These are phyloP conservation scores for Drosophila bifasciata DNA, from an alignment of 1,140 invertebrate species.

Conservation along the genomic window DNA sequence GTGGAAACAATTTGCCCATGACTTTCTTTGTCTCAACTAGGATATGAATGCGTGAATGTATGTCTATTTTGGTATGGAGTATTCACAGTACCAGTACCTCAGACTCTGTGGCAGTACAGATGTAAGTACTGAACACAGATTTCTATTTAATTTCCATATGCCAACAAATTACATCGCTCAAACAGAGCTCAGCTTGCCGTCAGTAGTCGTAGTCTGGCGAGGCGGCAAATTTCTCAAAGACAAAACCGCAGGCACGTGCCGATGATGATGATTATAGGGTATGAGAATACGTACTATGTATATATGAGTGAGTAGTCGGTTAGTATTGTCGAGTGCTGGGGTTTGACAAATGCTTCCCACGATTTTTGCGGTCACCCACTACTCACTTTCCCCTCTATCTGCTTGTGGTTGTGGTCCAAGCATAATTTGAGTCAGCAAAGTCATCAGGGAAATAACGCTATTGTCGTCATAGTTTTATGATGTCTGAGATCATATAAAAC, in stretches of 20 bases:
- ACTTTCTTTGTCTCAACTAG: too few species aligned
- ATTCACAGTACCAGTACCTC: too few species aligned
- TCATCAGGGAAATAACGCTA: constrained; percentile 11
- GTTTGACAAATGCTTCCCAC: constrained; percentile 41
- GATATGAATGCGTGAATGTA: too few species aligned
- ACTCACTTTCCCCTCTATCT: too few species aligned
- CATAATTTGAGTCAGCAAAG: constrained; percentile 14
- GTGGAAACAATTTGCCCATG: not conserved
- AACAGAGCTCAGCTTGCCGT: not conserved
- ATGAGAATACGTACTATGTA: constrained; percentile 16
- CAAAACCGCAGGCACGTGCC: constrained; percentile 42
- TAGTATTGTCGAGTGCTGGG: too few species aligned
- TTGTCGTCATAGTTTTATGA: constrained; percentile 12
- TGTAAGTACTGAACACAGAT: not conserved
- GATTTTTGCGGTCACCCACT: constrained; percentile 15
- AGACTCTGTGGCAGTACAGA: too few species aligned
- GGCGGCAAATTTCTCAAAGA: not conserved
- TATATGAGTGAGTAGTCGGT: too few species aligned
- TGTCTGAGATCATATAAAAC: constrained; percentile 18
- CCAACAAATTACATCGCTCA: constrained; percentile 1
- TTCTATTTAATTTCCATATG: constrained; percentile 1
- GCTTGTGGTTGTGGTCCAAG: not conserved
- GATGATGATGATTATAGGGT: constrained; percentile 5
- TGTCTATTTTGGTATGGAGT: too few species aligned
- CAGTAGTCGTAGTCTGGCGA: not conserved